These are phyloP conservation scores for Pterocles gutturalis DNA, from an alignment of 2,113 vertebrate genomes.

Conservation along the genomic window DNA sequence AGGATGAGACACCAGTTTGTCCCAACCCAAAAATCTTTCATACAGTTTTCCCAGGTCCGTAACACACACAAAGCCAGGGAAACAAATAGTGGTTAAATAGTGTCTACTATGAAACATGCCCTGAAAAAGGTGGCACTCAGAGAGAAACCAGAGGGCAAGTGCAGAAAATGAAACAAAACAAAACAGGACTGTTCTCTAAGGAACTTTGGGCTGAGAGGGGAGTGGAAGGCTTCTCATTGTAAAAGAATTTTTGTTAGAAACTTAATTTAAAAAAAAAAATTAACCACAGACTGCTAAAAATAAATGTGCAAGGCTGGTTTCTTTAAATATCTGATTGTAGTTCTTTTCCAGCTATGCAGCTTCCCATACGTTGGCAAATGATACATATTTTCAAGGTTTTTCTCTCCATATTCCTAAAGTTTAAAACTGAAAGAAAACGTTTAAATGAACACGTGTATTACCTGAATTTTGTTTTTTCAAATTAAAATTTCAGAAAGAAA, in stretches of 20 bases:
- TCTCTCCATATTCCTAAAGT: neutral
- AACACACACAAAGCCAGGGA: neutral
- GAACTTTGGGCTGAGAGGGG: neutral
- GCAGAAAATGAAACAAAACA: neutral
- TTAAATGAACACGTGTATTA: neutral
- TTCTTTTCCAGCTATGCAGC: neutral
- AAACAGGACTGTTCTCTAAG: neutral
- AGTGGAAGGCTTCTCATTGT: neutral
- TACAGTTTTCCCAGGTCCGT: neutral
- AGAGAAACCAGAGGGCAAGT: neutral
- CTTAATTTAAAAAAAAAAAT: neutral
- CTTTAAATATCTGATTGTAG: neutral
- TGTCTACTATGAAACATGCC: fast-evolving
- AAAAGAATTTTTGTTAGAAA: neutral
- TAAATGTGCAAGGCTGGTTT: fast-evolving
- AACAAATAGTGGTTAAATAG: neutral
- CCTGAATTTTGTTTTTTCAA: neutral
- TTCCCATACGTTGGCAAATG: neutral
- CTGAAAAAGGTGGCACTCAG: fast-evolving
- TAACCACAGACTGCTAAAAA: neutral
- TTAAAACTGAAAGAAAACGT: neutral
- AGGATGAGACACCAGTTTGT: neutral
- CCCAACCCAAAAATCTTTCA: neutral
- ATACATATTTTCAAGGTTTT: neutral
- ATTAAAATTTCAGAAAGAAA: neutral